Conservation (phyloP, 2,113 vertebrate species). For the Corynorhinus townsendii region DNA sequence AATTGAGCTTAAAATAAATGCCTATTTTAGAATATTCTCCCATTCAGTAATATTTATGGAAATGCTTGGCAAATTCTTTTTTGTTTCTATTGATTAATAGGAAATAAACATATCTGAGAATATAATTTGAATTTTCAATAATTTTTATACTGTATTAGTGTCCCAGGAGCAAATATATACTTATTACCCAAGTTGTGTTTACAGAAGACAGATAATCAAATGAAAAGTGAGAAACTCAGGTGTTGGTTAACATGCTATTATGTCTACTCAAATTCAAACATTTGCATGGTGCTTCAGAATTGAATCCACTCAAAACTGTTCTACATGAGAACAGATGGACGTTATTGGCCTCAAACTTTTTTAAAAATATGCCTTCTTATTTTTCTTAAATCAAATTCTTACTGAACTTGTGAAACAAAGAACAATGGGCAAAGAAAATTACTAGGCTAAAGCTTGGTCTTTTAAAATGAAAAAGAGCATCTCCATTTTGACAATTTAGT, state of each 20-base stretch:
- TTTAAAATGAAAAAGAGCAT: not conserved
- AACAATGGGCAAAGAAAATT: not conserved
- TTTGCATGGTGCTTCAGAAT: not conserved
- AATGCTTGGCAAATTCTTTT: slow-evolving; percentile 13
- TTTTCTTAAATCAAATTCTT: slow-evolving; percentile 25
- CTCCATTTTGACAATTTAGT: slow-evolving; percentile 18
- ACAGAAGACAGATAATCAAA: not conserved
- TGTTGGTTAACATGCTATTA: not conserved
- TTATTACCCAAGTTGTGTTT: not conserved
- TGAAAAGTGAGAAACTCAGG: not conserved
- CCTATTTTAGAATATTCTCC: slow-evolving; percentile 13
- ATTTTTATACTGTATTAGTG: not conserved
- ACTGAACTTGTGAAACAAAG: not conserved
- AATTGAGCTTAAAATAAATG: slow-evolving; percentile 57
- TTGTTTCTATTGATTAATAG: slow-evolving; percentile 8
- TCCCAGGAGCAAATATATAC: not conserved
- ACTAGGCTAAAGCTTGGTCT: not conserved
- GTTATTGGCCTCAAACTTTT: not conserved
- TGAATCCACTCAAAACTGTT: not conserved
- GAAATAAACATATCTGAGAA: slow-evolving; percentile 4
- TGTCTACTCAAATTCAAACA: not conserved
- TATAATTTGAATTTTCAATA: not conserved
- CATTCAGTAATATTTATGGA: slow-evolving; percentile 43
- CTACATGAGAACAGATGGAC: not conserved
- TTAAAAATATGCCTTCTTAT: not conserved